Conservation (phyloP, 2,888 invertebrate genomes). For the Saturnia pavonia region DNA sequence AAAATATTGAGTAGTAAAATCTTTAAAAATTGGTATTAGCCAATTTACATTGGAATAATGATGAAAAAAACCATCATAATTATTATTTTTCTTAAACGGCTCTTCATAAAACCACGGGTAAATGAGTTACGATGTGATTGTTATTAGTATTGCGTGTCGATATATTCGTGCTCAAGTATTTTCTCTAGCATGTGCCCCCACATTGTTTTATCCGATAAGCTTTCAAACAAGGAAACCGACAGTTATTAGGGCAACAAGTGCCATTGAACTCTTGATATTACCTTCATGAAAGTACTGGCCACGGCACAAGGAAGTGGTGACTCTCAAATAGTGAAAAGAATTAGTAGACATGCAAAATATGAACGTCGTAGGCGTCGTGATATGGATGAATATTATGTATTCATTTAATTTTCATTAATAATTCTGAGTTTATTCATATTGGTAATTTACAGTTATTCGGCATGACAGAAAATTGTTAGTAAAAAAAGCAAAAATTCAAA, state of each 20-base stretch:
- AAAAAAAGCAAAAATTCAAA: background rate
- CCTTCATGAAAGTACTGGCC: constrained; percentile 1
- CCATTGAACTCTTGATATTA: constrained; percentile 37
- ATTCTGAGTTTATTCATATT: background rate
- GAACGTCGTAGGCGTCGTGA: background rate
- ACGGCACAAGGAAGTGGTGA: background rate
- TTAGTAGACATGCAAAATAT: background rate
- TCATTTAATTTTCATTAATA: background rate
- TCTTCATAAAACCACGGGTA: too few species aligned
- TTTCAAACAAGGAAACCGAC: constrained; percentile 43
- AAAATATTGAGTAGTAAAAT: too few species aligned
- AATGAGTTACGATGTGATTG: too few species aligned
- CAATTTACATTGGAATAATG: too few species aligned
- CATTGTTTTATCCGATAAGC: constrained; percentile 22
- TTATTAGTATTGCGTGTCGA: too few species aligned
- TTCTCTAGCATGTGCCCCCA: constrained; percentile 19
- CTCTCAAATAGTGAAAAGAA: background rate
- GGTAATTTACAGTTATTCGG: too few species aligned
- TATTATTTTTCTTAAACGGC: too few species aligned
- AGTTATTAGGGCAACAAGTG: constrained; percentile 43
- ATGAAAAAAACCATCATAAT: too few species aligned
- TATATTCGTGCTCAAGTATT: constrained; percentile 6
- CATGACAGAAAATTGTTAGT: background rate
- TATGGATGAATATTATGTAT: background rate
- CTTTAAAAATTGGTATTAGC: too few species aligned